Evolutionary conservation across 2,888 invertebrate genomes (phyloP).

Genomic region (Cheilosia grossa): DNA sequence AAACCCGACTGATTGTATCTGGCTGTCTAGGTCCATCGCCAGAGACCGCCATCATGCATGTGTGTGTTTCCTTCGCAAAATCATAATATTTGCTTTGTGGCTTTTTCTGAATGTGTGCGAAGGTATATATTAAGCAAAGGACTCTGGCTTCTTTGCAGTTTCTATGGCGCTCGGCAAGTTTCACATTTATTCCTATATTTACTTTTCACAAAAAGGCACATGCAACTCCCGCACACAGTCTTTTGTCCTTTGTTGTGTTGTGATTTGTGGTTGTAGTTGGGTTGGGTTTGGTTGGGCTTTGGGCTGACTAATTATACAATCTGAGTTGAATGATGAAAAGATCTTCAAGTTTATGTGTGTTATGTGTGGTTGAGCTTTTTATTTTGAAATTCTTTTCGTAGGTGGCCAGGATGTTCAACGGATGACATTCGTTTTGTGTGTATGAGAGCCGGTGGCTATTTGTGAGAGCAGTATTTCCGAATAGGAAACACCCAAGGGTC

Average conservation of each 20-base stretch:
- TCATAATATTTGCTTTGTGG: constrained; percentile 57
- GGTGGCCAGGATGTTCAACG: too few relatives aligned
- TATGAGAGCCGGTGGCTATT: too few relatives aligned
- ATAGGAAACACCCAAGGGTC: too few relatives aligned
- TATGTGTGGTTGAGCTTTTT: constrained; percentile 2
- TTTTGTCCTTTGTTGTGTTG: constrained; percentile 30
- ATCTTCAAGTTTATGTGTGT: constrained; percentile 32
- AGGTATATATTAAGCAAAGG: constrained; percentile 27
- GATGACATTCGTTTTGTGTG: too few relatives aligned
- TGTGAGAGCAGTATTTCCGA: too few relatives aligned
- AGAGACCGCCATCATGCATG: not conserved
- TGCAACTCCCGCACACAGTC: constrained; percentile 34
- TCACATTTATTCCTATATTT: constrained; percentile 55
- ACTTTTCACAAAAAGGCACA: constrained; percentile 24
- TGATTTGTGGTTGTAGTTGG: constrained; percentile 51
- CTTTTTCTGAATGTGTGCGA: constrained; percentile 5
- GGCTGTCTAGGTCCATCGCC: constrained; percentile 26
- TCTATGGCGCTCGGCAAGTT: constrained; percentile 49
- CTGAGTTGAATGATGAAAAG: constrained; percentile 41
- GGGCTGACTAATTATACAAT: constrained; percentile 55
- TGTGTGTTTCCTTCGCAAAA: constrained; percentile 39
- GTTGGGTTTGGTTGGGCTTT: constrained; percentile 7
- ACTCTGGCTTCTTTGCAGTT: constrained; percentile 57
- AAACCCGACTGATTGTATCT: constrained; percentile 9
- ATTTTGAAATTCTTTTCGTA: not conserved